phyloP scores from a whole-genome alignment of 37 sponge, comb jelly and placozoan genomes.

The Chondrilla cf. caribensis region DNA sequence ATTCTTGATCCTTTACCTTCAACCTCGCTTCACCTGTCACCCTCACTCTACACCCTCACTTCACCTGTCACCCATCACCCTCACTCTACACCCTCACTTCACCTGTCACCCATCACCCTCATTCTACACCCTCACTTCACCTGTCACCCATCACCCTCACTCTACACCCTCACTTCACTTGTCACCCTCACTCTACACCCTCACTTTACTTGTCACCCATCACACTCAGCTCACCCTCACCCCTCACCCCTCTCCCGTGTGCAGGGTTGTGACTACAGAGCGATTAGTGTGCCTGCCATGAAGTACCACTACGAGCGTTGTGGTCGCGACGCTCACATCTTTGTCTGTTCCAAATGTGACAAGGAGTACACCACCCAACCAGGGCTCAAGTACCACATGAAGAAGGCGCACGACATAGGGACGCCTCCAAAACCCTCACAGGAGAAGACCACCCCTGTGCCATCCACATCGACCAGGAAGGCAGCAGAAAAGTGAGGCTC shows the following conservation, averaged over 20 bases:
- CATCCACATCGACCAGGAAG: too few relatives aligned
- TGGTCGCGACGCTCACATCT: slow-evolving; percentile 29
- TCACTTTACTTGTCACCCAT: neutral
- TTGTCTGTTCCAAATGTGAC: slow-evolving; percentile 43
- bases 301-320: slow-evolving; percentile 66
- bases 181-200: neutral
- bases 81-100: neutral
- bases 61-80: neutral
- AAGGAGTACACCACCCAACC: slow-evolving; percentile 42
- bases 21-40: neutral
- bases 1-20: neutral
- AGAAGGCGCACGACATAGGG: neutral
- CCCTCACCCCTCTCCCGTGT: too few relatives aligned
- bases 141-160: neutral
- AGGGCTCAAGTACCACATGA: slow-evolving; percentile 64
- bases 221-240: neutral
- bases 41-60: too few relatives aligned
- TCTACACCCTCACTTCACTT: neutral
- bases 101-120: slow-evolving; percentile 12
- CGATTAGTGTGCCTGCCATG: slow-evolving; percentile 37
- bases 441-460: too few relatives aligned
- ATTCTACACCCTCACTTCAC: neutral
- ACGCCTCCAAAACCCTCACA: too few relatives aligned
- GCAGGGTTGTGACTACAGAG: slow-evolving; percentile 37
- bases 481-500: too few relatives aligned